These are phyloP conservation scores for Cuculus canorus DNA, from an alignment of 2,797 vertebrate genomes.

Conservation along the genomic window DNA sequence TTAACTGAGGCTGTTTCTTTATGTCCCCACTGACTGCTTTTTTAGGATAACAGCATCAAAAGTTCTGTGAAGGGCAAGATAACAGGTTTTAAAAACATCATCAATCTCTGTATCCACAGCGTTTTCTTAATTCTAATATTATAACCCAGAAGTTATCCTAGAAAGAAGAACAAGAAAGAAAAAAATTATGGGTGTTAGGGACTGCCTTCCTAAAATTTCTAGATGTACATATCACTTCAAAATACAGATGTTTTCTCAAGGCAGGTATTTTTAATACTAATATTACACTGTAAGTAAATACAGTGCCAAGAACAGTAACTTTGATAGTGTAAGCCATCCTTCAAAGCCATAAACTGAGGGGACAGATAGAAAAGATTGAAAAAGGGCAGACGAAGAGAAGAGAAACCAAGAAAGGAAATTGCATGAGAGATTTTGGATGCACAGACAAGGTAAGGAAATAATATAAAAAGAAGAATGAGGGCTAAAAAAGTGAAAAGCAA, in stretches of 20 bases:
- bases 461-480: not conserved
- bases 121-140: not conserved
- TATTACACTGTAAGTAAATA: not conserved
- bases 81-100: not conserved
- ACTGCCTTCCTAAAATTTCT: not conserved
- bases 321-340: not conserved
- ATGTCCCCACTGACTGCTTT: not conserved
- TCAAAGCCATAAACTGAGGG: not conserved
- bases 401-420: slow-evolving; percentile 11
- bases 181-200: not conserved
- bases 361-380: not conserved
- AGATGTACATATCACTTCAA: not conserved
- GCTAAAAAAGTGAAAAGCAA: not conserved
- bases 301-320: not conserved
- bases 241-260: not conserved
- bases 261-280: not conserved
- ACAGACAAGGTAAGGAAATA: slow-evolving; percentile 21
- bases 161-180: not conserved
- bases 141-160: not conserved
- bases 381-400: not conserved
- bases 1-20: not conserved
- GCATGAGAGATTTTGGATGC: not conserved
- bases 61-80: not conserved
- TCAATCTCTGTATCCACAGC: not conserved
- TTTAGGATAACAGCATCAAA: not conserved